Base-by-base conservation (phyloP, 2,797 vertebrate genomes). In the Helostoma temminkii region DNA sequence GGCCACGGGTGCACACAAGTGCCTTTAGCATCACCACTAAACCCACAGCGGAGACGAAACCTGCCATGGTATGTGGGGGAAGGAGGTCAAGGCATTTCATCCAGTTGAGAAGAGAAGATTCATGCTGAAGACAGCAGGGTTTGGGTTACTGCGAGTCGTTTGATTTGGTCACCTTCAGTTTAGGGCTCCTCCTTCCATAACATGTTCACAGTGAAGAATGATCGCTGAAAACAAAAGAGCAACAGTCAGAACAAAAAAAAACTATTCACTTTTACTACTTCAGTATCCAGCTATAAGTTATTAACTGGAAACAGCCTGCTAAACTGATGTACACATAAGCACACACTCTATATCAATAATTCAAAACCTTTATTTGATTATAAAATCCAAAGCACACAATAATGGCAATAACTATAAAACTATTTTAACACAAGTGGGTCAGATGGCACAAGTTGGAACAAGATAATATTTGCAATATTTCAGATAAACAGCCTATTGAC, bases 71-170 rank as follows among this genome's bases (percentile, higher is more conserved):
- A 58, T 19, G 74, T 5, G 49, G 61, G 10, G 48, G 65, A 12
- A 34, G n/a, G n/a, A 43, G 68, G 70, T 92, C 94, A 94, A 80
- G 92, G 79, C 92, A 93, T 92, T 86, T 88, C 90, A 89, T 85
- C 83, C 83, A 49, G 39, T 65, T 53, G 11, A 15, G 66, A 62
- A 76, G 66, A 77, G 57, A 66, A 9, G 56, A 66, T 39, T 85
- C 69, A 66, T 83, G 43, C 39, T 61, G 18, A 71, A 39, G 30
- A 18, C n/a, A 18, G 22, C 1, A 1, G 30, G 41, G 58, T 19
- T 58, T 50, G 53, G 54, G 19, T 60, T 71, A 15, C n/a, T 65
- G 52, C 1, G 14, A 50, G 30, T 4, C 36, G 43, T 15, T 41
- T 43, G 32, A 25, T 60, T 61, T 66, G 39, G 36, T 71, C 24